Evolutionary conservation across 2,797 vertebrate species (phyloP).

Genomic region (Ataeniobius toweri): DNA sequence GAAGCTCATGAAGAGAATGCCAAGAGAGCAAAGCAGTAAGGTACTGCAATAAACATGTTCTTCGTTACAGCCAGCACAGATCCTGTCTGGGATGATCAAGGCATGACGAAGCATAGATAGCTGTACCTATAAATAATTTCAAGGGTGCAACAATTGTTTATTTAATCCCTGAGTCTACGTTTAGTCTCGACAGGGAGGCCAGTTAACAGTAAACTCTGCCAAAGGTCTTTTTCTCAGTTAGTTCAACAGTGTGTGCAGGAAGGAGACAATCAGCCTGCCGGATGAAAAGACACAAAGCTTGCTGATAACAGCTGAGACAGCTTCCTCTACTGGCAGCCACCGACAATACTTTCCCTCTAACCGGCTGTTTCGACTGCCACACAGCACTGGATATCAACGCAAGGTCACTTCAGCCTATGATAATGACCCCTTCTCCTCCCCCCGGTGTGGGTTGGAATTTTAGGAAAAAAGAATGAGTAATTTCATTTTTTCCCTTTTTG

Average conservation of each 20-base stretch:
- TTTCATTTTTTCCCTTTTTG: not conserved
- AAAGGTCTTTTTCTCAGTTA: constrained; percentile 7
- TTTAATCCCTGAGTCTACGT: constrained; percentile 32
- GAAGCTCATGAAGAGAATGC: too few relatives aligned
- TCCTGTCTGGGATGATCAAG: not conserved
- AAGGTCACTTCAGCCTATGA: constrained; percentile 13
- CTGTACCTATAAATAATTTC: constrained; percentile 10
- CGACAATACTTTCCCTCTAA: constrained; percentile 40
- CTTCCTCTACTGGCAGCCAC: constrained; percentile 33
- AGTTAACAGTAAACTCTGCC: constrained; percentile 21
- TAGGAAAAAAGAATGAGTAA: not conserved
- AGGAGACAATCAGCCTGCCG: constrained; percentile 19
- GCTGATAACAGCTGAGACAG: constrained; percentile 18
- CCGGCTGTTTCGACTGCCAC: constrained; percentile 10
- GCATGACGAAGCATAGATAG: not conserved
- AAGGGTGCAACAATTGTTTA: constrained; percentile 22
- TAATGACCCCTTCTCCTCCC: constrained; percentile 11
- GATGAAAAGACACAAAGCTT: constrained; percentile 20
- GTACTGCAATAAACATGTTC: not conserved
- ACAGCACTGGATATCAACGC: not conserved
- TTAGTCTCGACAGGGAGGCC: constrained; percentile 12
- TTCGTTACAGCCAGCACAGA: not conserved
- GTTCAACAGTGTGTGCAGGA: constrained; percentile 40
- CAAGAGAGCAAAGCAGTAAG: too few relatives aligned
- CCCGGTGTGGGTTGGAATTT: not conserved